Conservation (phyloP, 2,888 invertebrate genomes). For the Bursaphelenchus okinawaensis region DNA sequence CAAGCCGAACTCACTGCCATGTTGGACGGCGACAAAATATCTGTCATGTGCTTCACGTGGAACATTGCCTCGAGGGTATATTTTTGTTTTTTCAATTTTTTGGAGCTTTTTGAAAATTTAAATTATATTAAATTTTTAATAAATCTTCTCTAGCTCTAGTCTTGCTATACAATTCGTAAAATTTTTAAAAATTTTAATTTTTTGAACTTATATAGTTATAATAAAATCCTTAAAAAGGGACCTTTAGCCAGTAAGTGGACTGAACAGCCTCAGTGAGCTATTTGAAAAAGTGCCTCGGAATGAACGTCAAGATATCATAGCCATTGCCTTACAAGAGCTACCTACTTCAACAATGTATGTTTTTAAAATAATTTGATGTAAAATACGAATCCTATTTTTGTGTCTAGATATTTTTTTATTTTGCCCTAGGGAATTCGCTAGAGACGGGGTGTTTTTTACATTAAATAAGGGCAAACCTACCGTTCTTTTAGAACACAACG, state of each 20-base stretch:
- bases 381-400: too few relatives aligned
- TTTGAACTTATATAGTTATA: conserved; percentile 16
- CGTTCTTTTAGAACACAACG: too few relatives aligned
- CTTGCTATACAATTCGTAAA: background rate
- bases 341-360: conserved; percentile 44
- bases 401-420: too few relatives aligned
- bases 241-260: conserved; percentile 16
- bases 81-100: too few relatives aligned
- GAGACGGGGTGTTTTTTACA: too few relatives aligned
- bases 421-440: too few relatives aligned
- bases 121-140: too few relatives aligned
- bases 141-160: background rate
- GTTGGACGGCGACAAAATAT: conserved; percentile 19
- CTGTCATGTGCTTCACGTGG: conserved; percentile 47
- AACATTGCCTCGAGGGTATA: conserved; percentile 48
- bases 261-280: conserved; percentile 23
- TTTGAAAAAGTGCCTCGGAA: conserved; percentile 17
- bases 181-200: background rate
- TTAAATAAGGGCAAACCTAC: too few relatives aligned
- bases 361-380: background rate
- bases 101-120: too few relatives aligned
- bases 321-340: conserved; percentile 49
- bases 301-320: conserved; percentile 41
- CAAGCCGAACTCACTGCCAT: conserved; percentile 20
- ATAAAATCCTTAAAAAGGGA: conserved; percentile 25